Evolutionary conservation across 2,113 vertebrate species (phyloP), one percentile per base, ranked within the genome.

Genomic region (Ailurus styani): DNA sequence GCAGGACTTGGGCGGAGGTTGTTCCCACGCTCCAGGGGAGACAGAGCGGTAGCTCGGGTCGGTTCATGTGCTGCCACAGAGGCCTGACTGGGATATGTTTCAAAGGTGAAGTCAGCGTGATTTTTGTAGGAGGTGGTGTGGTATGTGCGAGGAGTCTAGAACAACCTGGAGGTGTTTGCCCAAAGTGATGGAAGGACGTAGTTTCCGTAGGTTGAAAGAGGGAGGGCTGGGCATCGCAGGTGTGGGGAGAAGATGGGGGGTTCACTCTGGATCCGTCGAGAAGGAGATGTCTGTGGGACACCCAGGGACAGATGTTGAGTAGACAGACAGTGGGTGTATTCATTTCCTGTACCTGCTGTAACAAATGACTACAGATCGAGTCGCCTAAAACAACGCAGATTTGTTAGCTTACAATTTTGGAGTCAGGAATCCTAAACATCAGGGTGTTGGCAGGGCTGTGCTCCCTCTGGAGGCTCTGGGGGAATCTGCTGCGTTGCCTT

Each of bases 1-100:
- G 34, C 29, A 9, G 23, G 13, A 47, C 23, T 2, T 37, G 57
- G 1, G 21, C 14, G 18, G 31, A 47, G 5, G 9, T 31, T 54
- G 27, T 55, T 47, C 21, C 29, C 27, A 13, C 0, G 0, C 11
- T 77, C 10, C 27, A 70, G 57, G 14, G 5, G 2, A 54, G 57
- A 79, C 45, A 9, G 14, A 6, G 15, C 6, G 37, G 50, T 27
- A 40, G 25, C 64, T n/a, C 9, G 3, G 91, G 29, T 23, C 15
- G 12, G 42, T 2, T 9, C 2, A 0, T n/a, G 7, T 7, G 15
- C 23, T 34, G n/a, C n/a, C 66, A 47, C 52, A 25, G 10, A 42
- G 68, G 5, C 42, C 45, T 20, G 7, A 37, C 23, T 34, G 3
- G 5, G 29, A 4, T n/a, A 9, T 23, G 18, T 40, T 52, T 31